phyloP scores from a whole-genome alignment of 2,113 vertebrate genomes.

The Oriolus oriolus region DNA sequence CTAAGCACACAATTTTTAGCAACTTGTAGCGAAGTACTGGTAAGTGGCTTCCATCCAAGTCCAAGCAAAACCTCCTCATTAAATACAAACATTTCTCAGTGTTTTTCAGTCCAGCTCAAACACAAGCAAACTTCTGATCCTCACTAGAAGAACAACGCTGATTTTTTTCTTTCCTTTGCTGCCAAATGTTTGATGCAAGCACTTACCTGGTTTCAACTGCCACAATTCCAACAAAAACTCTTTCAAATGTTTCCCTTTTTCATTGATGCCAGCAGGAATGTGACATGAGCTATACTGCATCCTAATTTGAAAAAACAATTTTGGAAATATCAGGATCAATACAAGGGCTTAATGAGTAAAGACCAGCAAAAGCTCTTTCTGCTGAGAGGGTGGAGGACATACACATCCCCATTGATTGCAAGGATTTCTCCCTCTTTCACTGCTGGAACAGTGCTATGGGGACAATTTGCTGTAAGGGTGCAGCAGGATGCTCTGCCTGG shows the following conservation, averaged over 20 bases:
- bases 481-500: not conserved
- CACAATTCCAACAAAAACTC: not conserved
- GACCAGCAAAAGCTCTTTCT: not conserved
- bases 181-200: not conserved
- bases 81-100: not conserved
- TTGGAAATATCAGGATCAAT: not conserved
- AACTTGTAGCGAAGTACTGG: not conserved
- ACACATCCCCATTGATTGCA: not conserved
- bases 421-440: not conserved
- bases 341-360: not conserved
- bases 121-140: not conserved
- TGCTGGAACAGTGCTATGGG: not conserved
- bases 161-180: not conserved
- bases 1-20: not conserved
- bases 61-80: not conserved
- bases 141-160: not conserved
- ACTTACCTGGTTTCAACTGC: not conserved
- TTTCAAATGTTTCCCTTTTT: not conserved
- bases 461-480: not conserved
- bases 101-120: not conserved
- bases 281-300: not conserved
- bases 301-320: not conserved
- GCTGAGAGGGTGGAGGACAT: not conserved
- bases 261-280: not conserved
- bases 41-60: not conserved